These are phyloP conservation scores for Python bivittatus DNA, from an alignment of 2,113 vertebrate genomes.

Conservation along the genomic window DNA sequence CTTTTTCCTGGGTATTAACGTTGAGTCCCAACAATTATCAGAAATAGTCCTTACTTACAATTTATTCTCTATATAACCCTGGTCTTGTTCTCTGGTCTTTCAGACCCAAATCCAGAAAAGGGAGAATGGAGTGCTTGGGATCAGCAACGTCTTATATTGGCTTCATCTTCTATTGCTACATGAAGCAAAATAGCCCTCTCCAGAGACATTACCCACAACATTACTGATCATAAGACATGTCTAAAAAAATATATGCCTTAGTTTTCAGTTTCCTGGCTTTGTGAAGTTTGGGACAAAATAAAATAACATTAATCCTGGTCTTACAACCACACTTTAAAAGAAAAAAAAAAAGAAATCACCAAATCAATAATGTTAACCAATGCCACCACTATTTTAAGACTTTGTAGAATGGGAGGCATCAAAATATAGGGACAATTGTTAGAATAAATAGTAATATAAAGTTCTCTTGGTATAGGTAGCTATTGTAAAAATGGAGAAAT, in stretches of 20 bases:
- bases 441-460: neutral
- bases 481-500: neutral
- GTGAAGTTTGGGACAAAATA: neutral
- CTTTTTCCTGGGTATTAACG: neutral
- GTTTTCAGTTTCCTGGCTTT: neutral
- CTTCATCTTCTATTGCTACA: neutral
- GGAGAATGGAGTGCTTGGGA: neutral
- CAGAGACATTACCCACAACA: neutral
- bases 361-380: neutral
- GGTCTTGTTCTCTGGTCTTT: neutral
- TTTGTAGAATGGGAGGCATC: neutral
- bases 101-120: neutral
- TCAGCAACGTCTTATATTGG: neutral
- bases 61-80: neutral
- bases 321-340: neutral
- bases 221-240: neutral
- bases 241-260: neutral
- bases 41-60: neutral
- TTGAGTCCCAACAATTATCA: neutral
- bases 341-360: too few relatives aligned
- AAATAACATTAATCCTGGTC: neutral
- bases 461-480: too few relatives aligned
- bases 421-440: neutral
- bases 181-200: neutral
- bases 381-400: neutral